Evolutionary conservation across 1,140 invertebrate species (phyloP).

Genomic region (Nephotettix cincticeps): DNA sequence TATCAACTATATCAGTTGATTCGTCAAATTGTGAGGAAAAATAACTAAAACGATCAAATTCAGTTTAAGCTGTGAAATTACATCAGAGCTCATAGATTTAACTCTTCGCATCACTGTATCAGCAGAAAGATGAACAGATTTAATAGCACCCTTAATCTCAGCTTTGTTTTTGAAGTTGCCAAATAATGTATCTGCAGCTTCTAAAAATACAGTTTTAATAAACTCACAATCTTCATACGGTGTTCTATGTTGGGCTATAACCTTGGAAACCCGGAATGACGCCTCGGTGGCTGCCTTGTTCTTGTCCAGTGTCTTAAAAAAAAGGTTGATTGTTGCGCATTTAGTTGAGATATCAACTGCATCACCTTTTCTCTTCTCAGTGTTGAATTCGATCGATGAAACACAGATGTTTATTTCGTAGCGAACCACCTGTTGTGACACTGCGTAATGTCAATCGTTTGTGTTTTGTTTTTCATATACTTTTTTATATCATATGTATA

Average conservation of each 20-base stretch:
- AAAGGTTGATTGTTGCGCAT: background rate
- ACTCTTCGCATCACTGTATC: background rate
- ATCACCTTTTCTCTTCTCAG: background rate
- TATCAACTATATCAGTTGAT: background rate
- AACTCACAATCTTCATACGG: background rate
- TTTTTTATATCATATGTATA: no score
- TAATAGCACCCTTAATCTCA: background rate
- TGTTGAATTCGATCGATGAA: background rate
- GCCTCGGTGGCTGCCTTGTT: background rate
- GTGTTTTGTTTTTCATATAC: no score
- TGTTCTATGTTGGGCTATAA: background rate
- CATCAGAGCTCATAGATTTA: no score
- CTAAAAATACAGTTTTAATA: background rate
- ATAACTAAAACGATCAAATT: background rate
- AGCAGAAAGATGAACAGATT: background rate
- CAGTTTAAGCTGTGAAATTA: background rate
- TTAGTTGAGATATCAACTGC: background rate
- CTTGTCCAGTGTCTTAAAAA: no score
- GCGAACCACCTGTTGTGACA: no score
- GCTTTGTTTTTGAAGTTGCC: background rate
- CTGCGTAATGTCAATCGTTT: no score
- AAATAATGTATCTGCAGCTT: background rate
- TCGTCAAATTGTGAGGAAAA: background rate
- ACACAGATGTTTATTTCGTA: no score
- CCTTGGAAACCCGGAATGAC: background rate